Conservation (phyloP, 2,888 invertebrate species). For the Mythimna albipuncta region DNA sequence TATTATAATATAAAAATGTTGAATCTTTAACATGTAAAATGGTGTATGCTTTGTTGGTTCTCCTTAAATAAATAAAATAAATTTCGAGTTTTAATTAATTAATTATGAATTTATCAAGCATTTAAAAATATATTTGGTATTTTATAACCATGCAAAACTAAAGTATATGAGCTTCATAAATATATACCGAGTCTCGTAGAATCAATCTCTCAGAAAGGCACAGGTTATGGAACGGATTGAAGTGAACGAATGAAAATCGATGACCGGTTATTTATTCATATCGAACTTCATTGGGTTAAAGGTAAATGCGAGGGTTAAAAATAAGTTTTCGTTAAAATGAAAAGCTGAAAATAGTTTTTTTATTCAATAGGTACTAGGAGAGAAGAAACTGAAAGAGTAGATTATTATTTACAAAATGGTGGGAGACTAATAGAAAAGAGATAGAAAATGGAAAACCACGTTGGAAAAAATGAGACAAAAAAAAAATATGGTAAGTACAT, state of each 20-base stretch:
- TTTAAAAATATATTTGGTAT: not conserved
- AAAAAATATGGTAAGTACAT: too few species aligned
- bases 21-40: too few species aligned
- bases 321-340: not conserved
- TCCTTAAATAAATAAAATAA: too few species aligned
- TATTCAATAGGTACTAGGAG: not conserved
- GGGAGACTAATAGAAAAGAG: not conserved
- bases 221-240: conserved; percentile 14
- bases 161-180: not conserved
- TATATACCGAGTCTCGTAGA: not conserved
- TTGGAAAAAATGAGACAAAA: not conserved
- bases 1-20: too few species aligned
- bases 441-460: too few species aligned
- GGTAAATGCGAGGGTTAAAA: conserved; percentile 14
- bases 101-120: not conserved
- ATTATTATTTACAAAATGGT: not conserved
- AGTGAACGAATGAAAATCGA: conserved; percentile 45
- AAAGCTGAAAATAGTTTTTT: conserved; percentile 10
- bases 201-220: conserved; percentile 28
- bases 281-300: conserved; percentile 27
- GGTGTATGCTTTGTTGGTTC: too few species aligned
- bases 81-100: not conserved
- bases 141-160: not conserved
- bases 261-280: conserved; percentile 44
- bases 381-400: not conserved